phyloP scores from a whole-genome alignment of 2,888 invertebrate species.

The Cremastobaeus sp. region DNA sequence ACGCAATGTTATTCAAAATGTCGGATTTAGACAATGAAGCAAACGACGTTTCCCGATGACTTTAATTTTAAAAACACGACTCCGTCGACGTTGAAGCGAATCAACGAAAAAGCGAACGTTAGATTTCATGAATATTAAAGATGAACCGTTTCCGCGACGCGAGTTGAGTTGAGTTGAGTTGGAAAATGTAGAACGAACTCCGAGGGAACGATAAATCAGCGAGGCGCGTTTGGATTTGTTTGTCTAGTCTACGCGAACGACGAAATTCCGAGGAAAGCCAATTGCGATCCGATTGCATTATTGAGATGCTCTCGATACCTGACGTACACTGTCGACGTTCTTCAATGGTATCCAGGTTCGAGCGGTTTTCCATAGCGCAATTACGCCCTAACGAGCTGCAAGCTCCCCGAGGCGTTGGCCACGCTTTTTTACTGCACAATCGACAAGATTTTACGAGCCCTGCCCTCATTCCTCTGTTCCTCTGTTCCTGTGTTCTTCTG shows the following conservation, averaged over 20 bases:
- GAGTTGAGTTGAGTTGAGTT: not conserved
- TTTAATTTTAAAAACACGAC: too few species aligned
- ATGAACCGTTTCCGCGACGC: not conserved
- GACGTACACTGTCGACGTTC: constrained; percentile 29
- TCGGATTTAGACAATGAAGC: too few species aligned
- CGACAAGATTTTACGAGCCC: constrained; percentile 56
- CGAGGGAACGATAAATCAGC: constrained; percentile 22
- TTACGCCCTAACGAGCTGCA: constrained; percentile 61
- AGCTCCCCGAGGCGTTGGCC: constrained; percentile 55
- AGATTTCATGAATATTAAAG: constrained; percentile 7
- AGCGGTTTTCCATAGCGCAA: constrained; percentile 60
- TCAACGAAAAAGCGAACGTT: constrained; percentile 10
- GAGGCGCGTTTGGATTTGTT: constrained; percentile 7
- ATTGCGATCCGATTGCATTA: constrained; percentile 30
- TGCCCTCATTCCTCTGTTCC: constrained; percentile 26
- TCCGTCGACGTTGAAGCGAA: too few species aligned
- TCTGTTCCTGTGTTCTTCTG: too few species aligned
- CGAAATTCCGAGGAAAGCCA: constrained; percentile 43
- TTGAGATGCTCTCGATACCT: constrained; percentile 32
- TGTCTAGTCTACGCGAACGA: constrained; percentile 23
- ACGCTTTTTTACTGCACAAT: constrained; percentile 51
- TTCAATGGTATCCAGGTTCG: constrained; percentile 44
- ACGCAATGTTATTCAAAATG: too few species aligned
- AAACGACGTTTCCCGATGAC: too few species aligned
- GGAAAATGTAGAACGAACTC: constrained; percentile 22